phyloP scores from a whole-genome alignment of 1,140 invertebrate genomes.

The Bombus picipes region DNA sequence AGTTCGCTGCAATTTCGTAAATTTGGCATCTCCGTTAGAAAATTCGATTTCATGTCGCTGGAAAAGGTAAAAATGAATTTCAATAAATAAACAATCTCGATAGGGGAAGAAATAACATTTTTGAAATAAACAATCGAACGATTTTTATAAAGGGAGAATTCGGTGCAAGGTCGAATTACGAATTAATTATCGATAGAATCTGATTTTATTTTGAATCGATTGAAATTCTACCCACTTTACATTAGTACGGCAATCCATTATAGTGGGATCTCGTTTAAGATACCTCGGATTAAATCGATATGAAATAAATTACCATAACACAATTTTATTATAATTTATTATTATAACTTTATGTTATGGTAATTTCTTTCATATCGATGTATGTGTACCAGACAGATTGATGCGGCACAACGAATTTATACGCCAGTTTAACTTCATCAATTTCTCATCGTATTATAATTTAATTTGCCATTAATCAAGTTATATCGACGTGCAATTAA shows the following conservation, averaged over 20 bases:
- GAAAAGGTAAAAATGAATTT: constrained; percentile 65
- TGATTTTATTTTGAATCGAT: background rate
- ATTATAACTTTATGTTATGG: background rate
- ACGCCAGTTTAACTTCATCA: background rate
- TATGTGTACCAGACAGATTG: background rate
- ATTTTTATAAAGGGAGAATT: background rate
- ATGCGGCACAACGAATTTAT: background rate
- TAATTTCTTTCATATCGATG: background rate
- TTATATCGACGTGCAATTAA: background rate
- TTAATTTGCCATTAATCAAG: background rate
- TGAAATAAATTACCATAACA: background rate
- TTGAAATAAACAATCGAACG: background rate
- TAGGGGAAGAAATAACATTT: no score
- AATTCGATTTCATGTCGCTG: constrained; percentile 94
- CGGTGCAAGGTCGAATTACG: background rate
- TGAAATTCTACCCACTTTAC: background rate
- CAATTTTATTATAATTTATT: background rate
- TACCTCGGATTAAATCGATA: background rate
- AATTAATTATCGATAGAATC: background rate
- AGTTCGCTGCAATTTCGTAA: constrained; percentile 89
- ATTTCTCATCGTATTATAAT: background rate
- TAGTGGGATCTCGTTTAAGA: background rate
- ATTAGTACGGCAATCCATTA: background rate
- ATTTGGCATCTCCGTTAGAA: constrained; percentile 87
- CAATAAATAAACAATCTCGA: background rate